Conservation (phyloP, 2,888 invertebrate genomes). For the Erebia aethiops region DNA sequence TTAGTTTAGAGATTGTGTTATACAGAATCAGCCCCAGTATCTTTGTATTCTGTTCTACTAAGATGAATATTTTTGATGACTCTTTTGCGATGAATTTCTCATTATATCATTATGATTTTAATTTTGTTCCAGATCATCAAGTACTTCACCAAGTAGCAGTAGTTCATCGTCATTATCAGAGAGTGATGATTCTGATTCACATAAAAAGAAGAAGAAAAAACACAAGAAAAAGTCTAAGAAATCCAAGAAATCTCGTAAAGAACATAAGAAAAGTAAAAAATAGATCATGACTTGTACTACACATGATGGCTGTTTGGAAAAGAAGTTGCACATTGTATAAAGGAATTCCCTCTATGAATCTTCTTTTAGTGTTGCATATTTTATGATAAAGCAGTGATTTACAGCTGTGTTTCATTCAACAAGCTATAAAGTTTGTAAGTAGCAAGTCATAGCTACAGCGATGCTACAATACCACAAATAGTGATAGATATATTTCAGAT, state of each 20-base stretch:
- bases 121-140: slow-evolving; percentile 57
- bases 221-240: slow-evolving; percentile 53
- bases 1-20: no score
- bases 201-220: slow-evolving; percentile 47
- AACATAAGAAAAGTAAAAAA: slow-evolving; percentile 60
- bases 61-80: no score
- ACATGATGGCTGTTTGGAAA: background rate
- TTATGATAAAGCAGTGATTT: background rate
- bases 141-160: slow-evolving; percentile 57
- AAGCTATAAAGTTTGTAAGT: background rate
- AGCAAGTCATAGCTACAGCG: no score
- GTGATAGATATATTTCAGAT: background rate
- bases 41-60: background rate
- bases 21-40: no score
- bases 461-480: background rate
- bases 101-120: slow-evolving; percentile 1
- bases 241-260: slow-evolving; percentile 63
- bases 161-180: slow-evolving; percentile 49
- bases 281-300: background rate
- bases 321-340: background rate
- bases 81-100: no score
- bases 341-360: background rate
- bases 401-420: no score
- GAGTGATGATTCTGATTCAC: slow-evolving; percentile 53
- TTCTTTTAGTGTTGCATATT: background rate